Percentiles rank a stretch among this genome's conserved stretches.
Conservation (phyloP, 2,797 vertebrate genomes). For the Acipenser ruthenus region DNA sequence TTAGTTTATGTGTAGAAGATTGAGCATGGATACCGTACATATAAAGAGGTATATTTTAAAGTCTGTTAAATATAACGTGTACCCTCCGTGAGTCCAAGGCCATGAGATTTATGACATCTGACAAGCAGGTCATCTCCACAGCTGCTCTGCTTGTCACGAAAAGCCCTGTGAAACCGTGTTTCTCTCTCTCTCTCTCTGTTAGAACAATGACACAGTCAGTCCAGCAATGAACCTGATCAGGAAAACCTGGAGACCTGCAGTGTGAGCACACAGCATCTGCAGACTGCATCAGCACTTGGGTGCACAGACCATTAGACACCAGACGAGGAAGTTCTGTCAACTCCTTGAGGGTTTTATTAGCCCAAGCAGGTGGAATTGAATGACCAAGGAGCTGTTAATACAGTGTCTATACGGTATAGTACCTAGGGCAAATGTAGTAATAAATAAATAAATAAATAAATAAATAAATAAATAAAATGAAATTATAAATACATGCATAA, state of each 20-base stretch:
- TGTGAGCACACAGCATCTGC: slow-evolving; percentile 22
- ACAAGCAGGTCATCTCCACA: slow-evolving; percentile 30
- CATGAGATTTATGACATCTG: slow-evolving; percentile 37
- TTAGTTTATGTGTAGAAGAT: no score
- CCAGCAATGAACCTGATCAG: slow-evolving; percentile 16
- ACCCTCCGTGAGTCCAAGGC: slow-evolving; percentile 14
- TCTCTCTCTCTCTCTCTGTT: neutral
- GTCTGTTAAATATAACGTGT: slow-evolving; percentile 9
- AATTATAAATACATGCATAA: no score
- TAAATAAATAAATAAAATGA: no score
- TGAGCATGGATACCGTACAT: no score
- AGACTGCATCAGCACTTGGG: slow-evolving; percentile 29
- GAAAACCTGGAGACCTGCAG: slow-evolving; percentile 5
- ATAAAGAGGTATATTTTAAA: neutral
- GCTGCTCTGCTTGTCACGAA: slow-evolving; percentile 39
- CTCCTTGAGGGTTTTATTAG: no score
- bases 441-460: no score
- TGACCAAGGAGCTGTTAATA: no score
- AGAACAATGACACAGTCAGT: slow-evolving; percentile 30
- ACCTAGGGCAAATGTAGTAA: no score
- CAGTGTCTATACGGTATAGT: no score
- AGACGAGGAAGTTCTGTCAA: neutral
- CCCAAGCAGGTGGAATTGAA: no score
- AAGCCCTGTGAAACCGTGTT: slow-evolving; percentile 9
- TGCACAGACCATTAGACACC: slow-evolving; percentile 16